Evolutionary conservation across 2,113 vertebrate genomes (phyloP), one percentile per base, ranked within the genome.

Genomic region (Oreamnos americanus): DNA sequence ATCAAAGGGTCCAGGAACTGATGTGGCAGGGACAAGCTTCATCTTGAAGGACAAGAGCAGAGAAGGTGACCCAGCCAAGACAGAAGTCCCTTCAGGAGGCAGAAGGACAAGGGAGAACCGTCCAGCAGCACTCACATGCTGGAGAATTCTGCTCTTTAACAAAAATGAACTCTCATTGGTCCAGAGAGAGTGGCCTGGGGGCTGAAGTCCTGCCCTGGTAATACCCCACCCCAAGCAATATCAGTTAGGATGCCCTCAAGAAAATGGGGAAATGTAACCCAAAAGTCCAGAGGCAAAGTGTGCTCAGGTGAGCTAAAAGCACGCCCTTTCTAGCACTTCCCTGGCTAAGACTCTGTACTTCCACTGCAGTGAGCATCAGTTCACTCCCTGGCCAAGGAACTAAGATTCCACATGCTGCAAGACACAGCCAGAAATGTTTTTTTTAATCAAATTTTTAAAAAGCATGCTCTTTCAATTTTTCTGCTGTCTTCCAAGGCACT

Each of bases 401-500:
- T 76, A 76, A 76, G 39, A 43, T 76, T 76, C 12, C n/a, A 13
- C n/a, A 71, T 43, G 71, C 39, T 43, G 1, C 71, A 76, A 43
- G 39, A 23, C 39, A 4, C 71, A 76, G 23, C 36, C 71, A 76
- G 36, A 43, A 76, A 14, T 25, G 2, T 67, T 76, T 43, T 74
- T 43, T 23, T 64, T 9, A 17, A 74, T 76, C 43, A 43, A 76
- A 76, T 7, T 25, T 76, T 43, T 43, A 15, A 76, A 43, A 76
- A 25, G 36, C 36, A 26, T 1, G 5, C 25, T 71, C 60, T 60
- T 74, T 16, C 55, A 3, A 0, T 16, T 21, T 30, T 36, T 49
- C 21, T 2, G 19, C 64, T 49, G 36, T 79, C 26, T 82, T 67
- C 51, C 45, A 19, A 79, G 67, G 23, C 39, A 26, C 49, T n/a